Base-by-base conservation (phyloP, 2,888 invertebrate species). In the Pachliopta kotzebuea region DNA sequence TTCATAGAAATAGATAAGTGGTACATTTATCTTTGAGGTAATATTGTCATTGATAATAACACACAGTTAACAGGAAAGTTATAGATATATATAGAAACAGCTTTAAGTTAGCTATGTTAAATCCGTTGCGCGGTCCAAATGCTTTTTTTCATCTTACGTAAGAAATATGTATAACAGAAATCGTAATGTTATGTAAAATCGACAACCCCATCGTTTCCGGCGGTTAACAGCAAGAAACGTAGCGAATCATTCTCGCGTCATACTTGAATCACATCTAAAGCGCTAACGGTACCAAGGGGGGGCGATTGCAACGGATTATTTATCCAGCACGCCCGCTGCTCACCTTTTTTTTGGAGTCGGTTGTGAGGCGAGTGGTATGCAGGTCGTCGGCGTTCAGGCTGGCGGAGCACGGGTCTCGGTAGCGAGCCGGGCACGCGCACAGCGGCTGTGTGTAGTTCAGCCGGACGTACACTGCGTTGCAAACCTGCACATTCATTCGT, bases 381-480 rank as follows among this genome's bases (percentile, higher is more conserved):
- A 96, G 94, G 92, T 98, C 98, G 87, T 98, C 97, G 70, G 96
- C 95, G 89, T 97, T 96, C 73, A 97, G 93, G 74, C 96, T 96
- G 57, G 97, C 97, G 60, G 97, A 98, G 88, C 98, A 98, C 53
- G 97, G 97, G 89, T 97, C 96, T 74, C 96, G 93, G 90, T 97
- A 97, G 76, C 97, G 93, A 71, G 96, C 94, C 56, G 98, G 97
- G 87, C 98, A 98, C 68, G 97, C 97, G 88, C 98, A 98, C 68
- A 98, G 92, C 6, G 97, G 98, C 85, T 98, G 98, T 59, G 97
- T 98, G 92, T 97, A 97, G 92, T 98, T 98, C 71, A 98, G 90
- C 67, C 98, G 93, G 65, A 97, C 96, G 90, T 98, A 98, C 68
- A 98, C 97, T 1, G 98, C 98, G 85, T 97, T 98, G 90, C 98